These are phyloP conservation scores for Sceliomorpha sp. DNA, from an alignment of 2,888 invertebrate genomes.

Conservation along the genomic window DNA sequence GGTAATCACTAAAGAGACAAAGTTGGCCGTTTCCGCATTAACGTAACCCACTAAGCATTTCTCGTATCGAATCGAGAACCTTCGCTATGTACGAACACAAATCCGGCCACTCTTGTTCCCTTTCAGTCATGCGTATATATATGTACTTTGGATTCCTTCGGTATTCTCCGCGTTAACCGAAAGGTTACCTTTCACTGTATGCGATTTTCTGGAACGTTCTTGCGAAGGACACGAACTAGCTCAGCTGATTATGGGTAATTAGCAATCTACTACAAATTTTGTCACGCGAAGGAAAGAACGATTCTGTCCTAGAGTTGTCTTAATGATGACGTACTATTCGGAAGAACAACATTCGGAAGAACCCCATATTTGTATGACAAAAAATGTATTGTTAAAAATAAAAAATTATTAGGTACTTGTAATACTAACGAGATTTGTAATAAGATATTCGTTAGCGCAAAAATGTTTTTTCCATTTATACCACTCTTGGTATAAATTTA, in stretches of 20 bases:
- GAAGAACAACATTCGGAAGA: no score
- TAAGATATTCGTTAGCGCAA: no score
- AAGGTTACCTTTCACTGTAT: conserved; percentile 51
- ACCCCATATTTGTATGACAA: no score
- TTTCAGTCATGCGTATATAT: conserved; percentile 38
- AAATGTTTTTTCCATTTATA: no score
- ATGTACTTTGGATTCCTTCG: conserved; percentile 41
- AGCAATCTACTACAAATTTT: conserved; percentile 26
- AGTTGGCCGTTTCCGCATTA: conserved; percentile 27
- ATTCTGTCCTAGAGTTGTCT: no score
- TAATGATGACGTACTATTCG: no score
- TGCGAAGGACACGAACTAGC: conserved; percentile 43
- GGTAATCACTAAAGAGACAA: conserved; percentile 15
- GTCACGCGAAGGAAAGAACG: no score
- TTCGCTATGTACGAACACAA: conserved; percentile 34
- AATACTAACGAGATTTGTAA: no score
- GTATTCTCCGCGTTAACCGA: conserved; percentile 29
- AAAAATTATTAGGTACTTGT: no score
- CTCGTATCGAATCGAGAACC: conserved; percentile 26
- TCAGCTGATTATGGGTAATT: conserved; percentile 32
- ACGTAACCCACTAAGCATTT: conserved; percentile 36
- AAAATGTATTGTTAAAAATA: no score
- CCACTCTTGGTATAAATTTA: no score
- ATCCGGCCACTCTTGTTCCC: conserved; percentile 47
- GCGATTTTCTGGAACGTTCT: conserved; percentile 50